Evolutionary conservation across 2,797 vertebrate genomes (phyloP).

Genomic region (Amblyraja radiata): DNA sequence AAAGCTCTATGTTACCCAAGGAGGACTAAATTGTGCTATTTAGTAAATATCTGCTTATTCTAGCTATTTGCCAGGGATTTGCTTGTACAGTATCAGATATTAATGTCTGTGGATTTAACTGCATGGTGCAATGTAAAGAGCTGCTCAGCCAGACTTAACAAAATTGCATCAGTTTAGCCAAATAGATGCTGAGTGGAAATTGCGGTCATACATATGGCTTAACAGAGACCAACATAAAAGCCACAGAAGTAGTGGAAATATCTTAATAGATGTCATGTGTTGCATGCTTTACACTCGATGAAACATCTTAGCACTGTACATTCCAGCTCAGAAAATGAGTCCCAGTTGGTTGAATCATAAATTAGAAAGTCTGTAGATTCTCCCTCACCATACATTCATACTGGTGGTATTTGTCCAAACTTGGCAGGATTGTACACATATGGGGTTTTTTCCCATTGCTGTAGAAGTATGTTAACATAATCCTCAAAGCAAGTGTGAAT

Average conservation of each 20-base stretch:
- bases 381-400: neutral
- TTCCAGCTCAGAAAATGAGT: neutral
- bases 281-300: neutral
- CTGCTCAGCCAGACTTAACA: conserved; percentile 11
- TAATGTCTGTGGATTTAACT: neutral
- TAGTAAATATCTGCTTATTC: conserved; percentile 13
- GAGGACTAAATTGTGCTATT: conserved; percentile 17
- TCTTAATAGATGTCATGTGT: conserved; percentile 14
- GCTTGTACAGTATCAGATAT: neutral
- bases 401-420: neutral
- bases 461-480: neutral
- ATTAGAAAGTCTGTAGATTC: no score
- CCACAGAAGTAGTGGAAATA: conserved; percentile 33
- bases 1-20: neutral
- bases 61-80: conserved; percentile 3
- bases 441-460: neutral
- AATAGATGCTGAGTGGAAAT: conserved; percentile 6
- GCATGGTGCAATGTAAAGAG: neutral
- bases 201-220: conserved; percentile 21
- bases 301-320: neutral
- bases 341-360: neutral
- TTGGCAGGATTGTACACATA: neutral
- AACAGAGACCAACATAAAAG: neutral
- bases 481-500: neutral
- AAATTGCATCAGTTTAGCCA: conserved; percentile 19